Base-by-base conservation (phyloP, 2,888 invertebrate genomes). In the Catocala nupta region DNA sequence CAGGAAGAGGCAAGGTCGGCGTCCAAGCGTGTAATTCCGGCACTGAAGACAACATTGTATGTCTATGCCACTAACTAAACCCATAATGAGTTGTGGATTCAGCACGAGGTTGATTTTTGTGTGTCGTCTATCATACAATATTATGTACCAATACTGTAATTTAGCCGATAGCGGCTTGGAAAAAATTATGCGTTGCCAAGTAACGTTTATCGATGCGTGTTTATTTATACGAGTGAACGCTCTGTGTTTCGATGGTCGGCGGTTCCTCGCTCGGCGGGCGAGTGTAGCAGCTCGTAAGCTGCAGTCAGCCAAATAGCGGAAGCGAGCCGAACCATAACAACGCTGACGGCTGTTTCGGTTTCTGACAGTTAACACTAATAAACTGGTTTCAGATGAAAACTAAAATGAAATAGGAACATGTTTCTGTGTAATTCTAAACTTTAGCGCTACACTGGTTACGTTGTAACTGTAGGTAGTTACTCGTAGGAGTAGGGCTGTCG, bases 1-100 rank as follows among this genome's bases (percentile, higher is more conserved):
- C 91, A 92, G 90, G 92, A 92, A 90, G 87, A 88, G 89, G 90
- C 92, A 93, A 92, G 91, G 92, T 90, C 92, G 90, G 92, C 91
- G 84, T 74, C 85, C 90, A 89, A 89, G 85, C 93, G 91, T 93
- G 88, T 91, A 92, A 86, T 89, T 89, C 87, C 89, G 87, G 82
- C 85, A 85, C 86, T 82, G 88, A 87, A 88, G 89, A 89, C 89
- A 86, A 84, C 77, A 77, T 75, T 75, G 71, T 74, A 63, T 61
- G 59, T 62, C 65, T 63, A 55, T 67, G 58, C 64, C 55, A 63
- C 65, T 54, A 54, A 49, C 55, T 65, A 55, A 64, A 53, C 59
- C 64, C 47, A 53, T 65, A 57, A 62, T 55, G 12, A 64, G 43
- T 53, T 60, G 11, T 47, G 39, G n/a, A 25, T 59, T 36, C 45